Conservation (phyloP, 2,797 vertebrate genomes). For the Chelonia mydas region DNA sequence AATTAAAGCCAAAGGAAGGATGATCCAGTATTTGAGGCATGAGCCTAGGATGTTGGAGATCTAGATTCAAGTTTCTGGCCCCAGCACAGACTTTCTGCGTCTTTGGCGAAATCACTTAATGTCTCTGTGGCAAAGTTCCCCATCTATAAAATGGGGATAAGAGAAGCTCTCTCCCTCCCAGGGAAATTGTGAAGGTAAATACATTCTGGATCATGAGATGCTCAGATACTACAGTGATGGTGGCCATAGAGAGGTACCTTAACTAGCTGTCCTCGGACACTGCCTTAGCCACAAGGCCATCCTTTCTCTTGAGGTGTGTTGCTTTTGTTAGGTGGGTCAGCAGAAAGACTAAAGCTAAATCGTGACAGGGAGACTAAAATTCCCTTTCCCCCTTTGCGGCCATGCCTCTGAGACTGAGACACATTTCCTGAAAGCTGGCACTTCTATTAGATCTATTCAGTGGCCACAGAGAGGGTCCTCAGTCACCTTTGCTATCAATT, state of each 20-base stretch:
- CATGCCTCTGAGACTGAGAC: no score
- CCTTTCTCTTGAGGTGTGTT: background rate
- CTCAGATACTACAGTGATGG: background rate
- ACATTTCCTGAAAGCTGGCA: background rate
- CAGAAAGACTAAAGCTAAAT: background rate
- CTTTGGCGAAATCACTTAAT: no score
- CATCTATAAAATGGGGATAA: slow-evolving; percentile 52
- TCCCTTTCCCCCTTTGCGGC: background rate
- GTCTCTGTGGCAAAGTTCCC: slow-evolving; percentile 20
- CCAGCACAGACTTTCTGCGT: no score
- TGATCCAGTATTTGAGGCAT: no score
- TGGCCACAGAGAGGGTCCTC: background rate
- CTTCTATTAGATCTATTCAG: background rate
- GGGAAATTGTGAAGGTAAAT: slow-evolving; percentile 31
- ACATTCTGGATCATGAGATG: background rate
- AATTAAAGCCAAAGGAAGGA: no score
- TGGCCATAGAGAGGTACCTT: background rate
- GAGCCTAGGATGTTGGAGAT: no score
- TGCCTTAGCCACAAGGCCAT: background rate
- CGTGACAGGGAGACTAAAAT: rapidly evolving
- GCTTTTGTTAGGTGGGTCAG: background rate
- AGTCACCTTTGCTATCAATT: background rate
- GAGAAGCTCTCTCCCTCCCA: slow-evolving; percentile 33
- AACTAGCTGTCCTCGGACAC: slow-evolving; percentile 17
- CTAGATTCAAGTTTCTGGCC: no score